phyloP scores from a whole-genome alignment of 2,113 vertebrate genomes.

The Trinectes maculatus region DNA sequence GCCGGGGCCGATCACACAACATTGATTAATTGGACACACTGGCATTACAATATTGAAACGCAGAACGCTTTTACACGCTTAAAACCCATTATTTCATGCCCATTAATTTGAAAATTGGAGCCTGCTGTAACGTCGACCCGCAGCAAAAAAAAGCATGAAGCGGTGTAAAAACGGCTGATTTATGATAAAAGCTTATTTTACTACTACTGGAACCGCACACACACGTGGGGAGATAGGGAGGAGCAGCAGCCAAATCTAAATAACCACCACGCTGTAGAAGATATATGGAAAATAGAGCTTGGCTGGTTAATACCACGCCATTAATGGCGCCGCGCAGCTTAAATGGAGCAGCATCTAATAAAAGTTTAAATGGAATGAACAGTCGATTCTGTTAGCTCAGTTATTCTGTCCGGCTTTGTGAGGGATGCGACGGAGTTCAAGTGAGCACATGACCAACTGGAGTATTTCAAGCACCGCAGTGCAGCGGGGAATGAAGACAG shows the following conservation, averaged over 20 bases:
- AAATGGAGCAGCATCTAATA: slow-evolving; percentile 39
- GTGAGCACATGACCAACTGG: slow-evolving; percentile 39
- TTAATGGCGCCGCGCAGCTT: slow-evolving; percentile 42
- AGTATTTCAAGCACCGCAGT: slow-evolving; percentile 4
- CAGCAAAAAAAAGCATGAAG: slow-evolving; percentile 41
- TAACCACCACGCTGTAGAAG: slow-evolving; percentile 1
- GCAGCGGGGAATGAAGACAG: slow-evolving; percentile 34
- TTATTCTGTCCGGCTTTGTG: slow-evolving; percentile 50
- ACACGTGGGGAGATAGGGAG: slow-evolving; percentile 1
- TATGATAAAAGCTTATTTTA: slow-evolving; percentile 75
- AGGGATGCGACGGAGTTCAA: slow-evolving; percentile 25
- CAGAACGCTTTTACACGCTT: slow-evolving; percentile 71
- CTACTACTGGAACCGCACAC: slow-evolving; percentile 23
- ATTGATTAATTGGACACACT: slow-evolving; percentile 56
- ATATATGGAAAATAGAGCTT: slow-evolving; percentile 24
- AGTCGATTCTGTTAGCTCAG: slow-evolving; percentile 39
- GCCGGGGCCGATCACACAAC: slow-evolving; percentile 42
- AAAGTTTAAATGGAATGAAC: slow-evolving; percentile 51
- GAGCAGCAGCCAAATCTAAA: neutral
- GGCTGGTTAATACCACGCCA: slow-evolving; percentile 29
- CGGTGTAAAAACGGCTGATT: slow-evolving; percentile 60
- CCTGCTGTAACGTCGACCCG: slow-evolving; percentile 48
- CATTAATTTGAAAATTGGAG: slow-evolving; percentile 72
- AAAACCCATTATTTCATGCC: slow-evolving; percentile 66
- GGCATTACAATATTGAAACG: slow-evolving; percentile 70